Percentiles rank a stretch among this genome's conserved stretches.
These are phyloP conservation scores for Ochlodes sylvanus DNA, from an alignment of 2,888 invertebrate species.

Conservation along the genomic window DNA sequence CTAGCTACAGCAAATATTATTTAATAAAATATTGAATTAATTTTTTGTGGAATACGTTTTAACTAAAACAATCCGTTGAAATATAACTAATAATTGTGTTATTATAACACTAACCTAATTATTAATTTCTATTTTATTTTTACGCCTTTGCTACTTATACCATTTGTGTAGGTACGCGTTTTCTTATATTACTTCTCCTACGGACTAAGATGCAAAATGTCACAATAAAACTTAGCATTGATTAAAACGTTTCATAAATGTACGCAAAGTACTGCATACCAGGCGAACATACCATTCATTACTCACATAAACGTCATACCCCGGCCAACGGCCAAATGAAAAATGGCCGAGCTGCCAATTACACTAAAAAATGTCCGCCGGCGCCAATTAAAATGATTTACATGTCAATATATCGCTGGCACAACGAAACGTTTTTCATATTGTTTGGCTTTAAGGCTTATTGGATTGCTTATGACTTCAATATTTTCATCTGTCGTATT, in stretches of 20 bases:
- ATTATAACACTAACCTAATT: too few relatives aligned
- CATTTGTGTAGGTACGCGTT: too few relatives aligned
- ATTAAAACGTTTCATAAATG: neutral
- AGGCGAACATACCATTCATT: constrained; percentile 24
- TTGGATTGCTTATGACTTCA: constrained; percentile 36
- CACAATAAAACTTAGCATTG: neutral
- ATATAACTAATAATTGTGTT: too few relatives aligned
- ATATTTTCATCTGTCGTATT: constrained; percentile 32
- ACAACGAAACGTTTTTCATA: constrained; percentile 35
- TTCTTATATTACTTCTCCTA: too few relatives aligned
- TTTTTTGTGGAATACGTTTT: too few relatives aligned
- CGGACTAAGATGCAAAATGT: neutral
- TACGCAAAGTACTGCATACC: constrained; percentile 7
- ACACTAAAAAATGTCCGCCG: constrained; percentile 78
- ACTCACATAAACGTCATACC: constrained; percentile 33
- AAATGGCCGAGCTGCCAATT: constrained; percentile 79
- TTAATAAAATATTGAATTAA: too few relatives aligned
- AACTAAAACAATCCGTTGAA: too few relatives aligned
- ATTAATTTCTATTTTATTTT: too few relatives aligned
- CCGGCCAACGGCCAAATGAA: constrained; percentile 57
- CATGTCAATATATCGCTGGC: constrained; percentile 77
- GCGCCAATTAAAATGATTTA: constrained; percentile 84
- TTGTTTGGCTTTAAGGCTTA: constrained; percentile 36
- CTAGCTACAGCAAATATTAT: too few relatives aligned
- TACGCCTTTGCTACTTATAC: too few relatives aligned